These are phyloP conservation scores for Anableps anableps DNA, from an alignment of 2,797 vertebrate species.

Conservation along the genomic window DNA sequence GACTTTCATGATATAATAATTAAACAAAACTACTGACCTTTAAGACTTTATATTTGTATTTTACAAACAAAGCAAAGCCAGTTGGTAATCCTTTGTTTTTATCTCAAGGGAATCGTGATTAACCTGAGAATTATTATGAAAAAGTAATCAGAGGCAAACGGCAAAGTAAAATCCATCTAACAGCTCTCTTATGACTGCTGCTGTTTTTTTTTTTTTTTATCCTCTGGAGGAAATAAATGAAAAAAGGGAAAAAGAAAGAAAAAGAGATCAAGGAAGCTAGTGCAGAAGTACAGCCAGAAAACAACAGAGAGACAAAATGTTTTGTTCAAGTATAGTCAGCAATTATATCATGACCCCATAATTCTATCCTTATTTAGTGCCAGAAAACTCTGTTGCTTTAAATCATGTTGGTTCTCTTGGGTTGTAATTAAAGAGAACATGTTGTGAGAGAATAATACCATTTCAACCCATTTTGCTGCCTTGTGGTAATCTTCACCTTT, in stretches of 20 bases:
- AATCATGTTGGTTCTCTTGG: neutral
- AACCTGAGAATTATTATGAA: slow-evolving; percentile 37
- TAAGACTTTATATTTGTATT: slow-evolving; percentile 4
- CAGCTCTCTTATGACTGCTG: slow-evolving; percentile 28
- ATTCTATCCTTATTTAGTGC: slow-evolving; percentile 30
- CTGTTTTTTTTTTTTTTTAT: slow-evolving; percentile 48
- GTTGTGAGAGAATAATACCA: slow-evolving; percentile 19
- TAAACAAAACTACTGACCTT: neutral
- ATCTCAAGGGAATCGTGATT: slow-evolving; percentile 29
- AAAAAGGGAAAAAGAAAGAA: neutral
- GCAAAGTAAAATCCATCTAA: slow-evolving; percentile 48
- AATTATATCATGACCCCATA: slow-evolving; percentile 14
- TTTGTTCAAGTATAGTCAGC: slow-evolving; percentile 24
- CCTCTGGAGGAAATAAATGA: slow-evolving; percentile 20
- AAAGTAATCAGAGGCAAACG: slow-evolving; percentile 34
- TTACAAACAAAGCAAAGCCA: neutral
- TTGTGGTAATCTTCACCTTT: neutral
- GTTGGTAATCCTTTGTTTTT: slow-evolving; percentile 3
- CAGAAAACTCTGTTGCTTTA: slow-evolving; percentile 12
- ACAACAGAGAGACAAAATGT: slow-evolving; percentile 24
- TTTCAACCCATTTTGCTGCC: neutral
- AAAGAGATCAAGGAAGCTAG: slow-evolving; percentile 4
- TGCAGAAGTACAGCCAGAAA: slow-evolving; percentile 1
- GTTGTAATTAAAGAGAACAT: neutral
- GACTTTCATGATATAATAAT: neutral